Conservation (phyloP, 1,140 invertebrate species). For the Plectrocnemia conspersa region DNA sequence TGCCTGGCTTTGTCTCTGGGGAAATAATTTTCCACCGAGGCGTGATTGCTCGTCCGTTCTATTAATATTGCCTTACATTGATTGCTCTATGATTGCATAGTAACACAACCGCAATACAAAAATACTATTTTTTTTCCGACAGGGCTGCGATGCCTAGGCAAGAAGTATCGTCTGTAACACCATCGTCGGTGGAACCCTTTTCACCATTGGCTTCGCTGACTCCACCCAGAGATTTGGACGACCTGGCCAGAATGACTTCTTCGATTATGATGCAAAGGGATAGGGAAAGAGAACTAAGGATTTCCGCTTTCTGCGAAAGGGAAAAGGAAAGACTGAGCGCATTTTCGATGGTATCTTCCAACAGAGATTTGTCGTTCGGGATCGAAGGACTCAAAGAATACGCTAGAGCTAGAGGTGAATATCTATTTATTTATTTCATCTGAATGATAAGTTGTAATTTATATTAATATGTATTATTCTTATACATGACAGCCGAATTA, state of each 20-base stretch:
- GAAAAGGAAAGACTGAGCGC: constrained; percentile 39
- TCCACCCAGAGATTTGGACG: constrained; percentile 30
- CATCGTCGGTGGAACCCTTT: constrained; percentile 33
- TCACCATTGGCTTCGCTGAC: constrained; percentile 37
- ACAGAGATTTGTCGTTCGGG: constrained; percentile 39
- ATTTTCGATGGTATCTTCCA: constrained; percentile 42
- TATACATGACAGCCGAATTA: constrained; percentile 41
- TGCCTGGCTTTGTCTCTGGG: constrained; percentile 24
- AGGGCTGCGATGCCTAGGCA: constrained; percentile 41
- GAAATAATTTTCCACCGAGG: constrained; percentile 24
- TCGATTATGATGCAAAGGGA: constrained; percentile 13
- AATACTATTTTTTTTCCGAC: constrained; percentile 30
- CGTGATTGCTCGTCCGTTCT: constrained; percentile 27
- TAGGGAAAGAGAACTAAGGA: constrained; percentile 13
- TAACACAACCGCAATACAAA: constrained; percentile 7
- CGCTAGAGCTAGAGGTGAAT: constrained; percentile 37
- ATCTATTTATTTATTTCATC: constrained; percentile 2
- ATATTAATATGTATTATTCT: constrained; percentile 1
- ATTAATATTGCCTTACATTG: constrained; percentile 16
- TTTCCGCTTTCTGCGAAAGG: constrained; percentile 26
- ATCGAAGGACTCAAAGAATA: constrained; percentile 37
- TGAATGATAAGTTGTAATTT: neutral
- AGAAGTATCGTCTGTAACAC: constrained; percentile 24
- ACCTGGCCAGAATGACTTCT: constrained; percentile 19
- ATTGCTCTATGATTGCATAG: constrained; percentile 19